Evolutionary conservation across 2,888 invertebrate species (phyloP).

Genomic region (Nezara viridula): DNA sequence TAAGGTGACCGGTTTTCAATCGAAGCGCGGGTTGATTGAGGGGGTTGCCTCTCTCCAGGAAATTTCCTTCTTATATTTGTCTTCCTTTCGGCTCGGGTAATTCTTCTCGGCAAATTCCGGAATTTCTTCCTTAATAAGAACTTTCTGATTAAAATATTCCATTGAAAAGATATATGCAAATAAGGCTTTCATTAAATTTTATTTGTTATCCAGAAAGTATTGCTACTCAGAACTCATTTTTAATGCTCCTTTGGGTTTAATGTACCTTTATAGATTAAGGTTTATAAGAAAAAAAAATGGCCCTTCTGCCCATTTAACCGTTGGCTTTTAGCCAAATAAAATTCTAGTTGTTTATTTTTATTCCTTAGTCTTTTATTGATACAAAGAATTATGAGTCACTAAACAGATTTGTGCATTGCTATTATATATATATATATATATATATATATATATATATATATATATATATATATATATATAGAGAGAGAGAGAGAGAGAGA

Average conservation of each 20-base stretch:
- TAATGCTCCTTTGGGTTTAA: neutral
- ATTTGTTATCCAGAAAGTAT: neutral
- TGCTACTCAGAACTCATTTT: neutral
- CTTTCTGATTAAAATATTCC: slow-evolving; percentile 20
- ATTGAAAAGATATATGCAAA: neutral
- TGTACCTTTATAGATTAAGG: neutral
- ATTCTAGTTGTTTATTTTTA: no score
- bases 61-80: slow-evolving; percentile 26
- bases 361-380: no score
- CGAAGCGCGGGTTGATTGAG: neutral
- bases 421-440: no score
- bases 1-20: neutral
- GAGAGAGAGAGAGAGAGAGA: no score
- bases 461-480: no score
- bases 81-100: neutral
- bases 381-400: no score
- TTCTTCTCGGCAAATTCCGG: neutral
- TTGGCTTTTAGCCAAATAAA: no score
- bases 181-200: slow-evolving; percentile 2
- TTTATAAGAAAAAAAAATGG: neutral
- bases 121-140: neutral
- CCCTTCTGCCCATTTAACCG: no score
- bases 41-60: neutral
- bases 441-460: no score
- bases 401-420: no score